Evolutionary conservation across 2,113 vertebrate species (phyloP).

Genomic region (Heterocephalus glaber): DNA sequence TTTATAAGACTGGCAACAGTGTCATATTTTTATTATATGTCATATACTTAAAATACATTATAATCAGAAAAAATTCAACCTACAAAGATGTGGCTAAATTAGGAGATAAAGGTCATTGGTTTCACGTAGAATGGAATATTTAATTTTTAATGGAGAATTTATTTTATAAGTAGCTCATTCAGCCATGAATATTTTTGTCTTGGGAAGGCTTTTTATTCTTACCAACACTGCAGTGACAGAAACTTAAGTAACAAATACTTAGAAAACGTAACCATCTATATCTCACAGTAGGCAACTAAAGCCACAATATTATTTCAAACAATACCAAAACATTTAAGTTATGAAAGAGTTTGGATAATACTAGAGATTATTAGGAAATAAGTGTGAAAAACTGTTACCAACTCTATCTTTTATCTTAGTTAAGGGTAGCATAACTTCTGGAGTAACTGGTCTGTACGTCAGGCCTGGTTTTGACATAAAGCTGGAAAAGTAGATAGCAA

Average conservation of each 20-base stretch:
- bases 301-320: neutral
- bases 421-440: neutral
- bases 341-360: constrained; percentile 24
- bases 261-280: neutral
- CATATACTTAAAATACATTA: neutral
- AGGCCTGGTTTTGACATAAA: neutral
- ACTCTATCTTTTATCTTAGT: neutral
- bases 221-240: neutral
- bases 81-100: neutral
- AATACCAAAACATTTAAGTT: constrained; percentile 7
- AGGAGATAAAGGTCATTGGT: neutral
- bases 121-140: neutral
- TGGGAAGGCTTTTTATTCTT: constrained; percentile 16
- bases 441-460: neutral
- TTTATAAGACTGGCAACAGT: neutral
- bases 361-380: constrained; percentile 38
- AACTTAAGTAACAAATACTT: constrained; percentile 24
- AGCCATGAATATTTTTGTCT: neutral
- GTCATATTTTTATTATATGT: neutral
- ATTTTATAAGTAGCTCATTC: constrained; percentile 12
- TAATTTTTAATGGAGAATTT: neutral
- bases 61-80: neutral
- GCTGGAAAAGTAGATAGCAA: constrained; percentile 22
- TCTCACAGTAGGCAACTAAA: neutral
- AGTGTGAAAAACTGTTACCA: neutral